Base-by-base conservation (phyloP, 2,888 invertebrate genomes). In the Pachycephus smyrnensis region DNA sequence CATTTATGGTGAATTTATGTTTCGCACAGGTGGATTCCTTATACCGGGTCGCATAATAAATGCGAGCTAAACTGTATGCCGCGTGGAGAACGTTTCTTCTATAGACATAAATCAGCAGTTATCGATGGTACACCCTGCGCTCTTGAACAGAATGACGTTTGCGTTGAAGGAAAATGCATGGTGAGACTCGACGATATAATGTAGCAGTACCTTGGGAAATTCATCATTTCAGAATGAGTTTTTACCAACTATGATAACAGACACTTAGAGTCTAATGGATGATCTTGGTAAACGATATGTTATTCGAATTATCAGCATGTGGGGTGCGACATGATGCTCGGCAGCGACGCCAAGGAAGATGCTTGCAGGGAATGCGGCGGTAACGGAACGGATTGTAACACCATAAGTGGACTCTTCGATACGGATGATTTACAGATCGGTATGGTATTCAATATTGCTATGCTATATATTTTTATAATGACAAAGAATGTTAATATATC, bases 31-130 rank as follows among this genome's bases (percentile, higher is more conserved):
- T 98, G 98, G 98, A 94, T 97, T 80, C 98, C 98, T 0, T 98
- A 97, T 91, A 96, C 95, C 71, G 96, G 96, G 89, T 97, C 96
- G 4, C 95, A 96, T 23, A 97, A 97, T 91, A 96, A 96, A 35
- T 99, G 99, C 92, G 98, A 98, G 91, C 93, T 99, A 87, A 98
- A 98, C 92, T 99, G 99, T 92, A 97, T 97, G 96, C 98, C 99
- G 0, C 94, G 94, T 80, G 96, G 96, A 1, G 97, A 97, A 90
- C 94, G 97, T 81, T 98, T 99, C 92, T 98, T 98, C 93, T 97
- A 96, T 92, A 94, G 97, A 31, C 97, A 98, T 89, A 95, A 95
- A 85, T 92, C 94, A 81, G 95, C 95, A 90, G 96, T 99, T 82
- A 93, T 95, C 81, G 96, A 99, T 93, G 96, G 98, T 69, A 98